phyloP scores from a whole-genome alignment of 2,888 invertebrate genomes.

The Pherbina coryleti region DNA sequence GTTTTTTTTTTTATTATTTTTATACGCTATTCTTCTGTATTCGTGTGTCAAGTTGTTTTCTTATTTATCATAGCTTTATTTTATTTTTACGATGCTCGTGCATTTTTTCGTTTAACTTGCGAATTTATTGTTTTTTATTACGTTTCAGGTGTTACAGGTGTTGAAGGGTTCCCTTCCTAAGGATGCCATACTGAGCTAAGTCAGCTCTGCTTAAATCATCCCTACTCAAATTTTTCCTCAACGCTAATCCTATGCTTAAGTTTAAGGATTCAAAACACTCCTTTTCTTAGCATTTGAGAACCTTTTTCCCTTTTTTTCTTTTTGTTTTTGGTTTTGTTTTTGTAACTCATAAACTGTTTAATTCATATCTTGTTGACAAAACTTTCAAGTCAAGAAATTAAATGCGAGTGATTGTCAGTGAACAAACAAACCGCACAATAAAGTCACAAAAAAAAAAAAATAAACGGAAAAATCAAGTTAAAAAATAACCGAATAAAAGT shows the following conservation, averaged over 20 bases:
- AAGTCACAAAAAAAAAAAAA: neutral
- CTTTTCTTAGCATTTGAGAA: neutral
- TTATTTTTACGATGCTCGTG: conserved; percentile 20
- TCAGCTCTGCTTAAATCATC: neutral
- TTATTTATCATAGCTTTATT: conserved; percentile 30
- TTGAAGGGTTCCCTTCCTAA: neutral
- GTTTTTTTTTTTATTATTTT: neutral
- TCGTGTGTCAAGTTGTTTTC: conserved; percentile 4
- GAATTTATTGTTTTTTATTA: conserved; percentile 23
- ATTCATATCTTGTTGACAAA: conserved; percentile 4
- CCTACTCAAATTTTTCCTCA: neutral
- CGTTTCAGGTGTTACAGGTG: neutral
- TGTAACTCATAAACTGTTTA: conserved; percentile 19
- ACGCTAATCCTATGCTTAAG: neutral
- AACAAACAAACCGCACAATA: neutral
- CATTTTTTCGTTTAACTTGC: conserved; percentile 27
- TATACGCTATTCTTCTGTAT: conserved; percentile 2
- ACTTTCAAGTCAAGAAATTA: neutral
- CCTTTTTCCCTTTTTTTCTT: neutral
- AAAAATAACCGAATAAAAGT: neutral
- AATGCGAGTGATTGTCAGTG: neutral
- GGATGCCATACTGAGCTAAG: neutral
- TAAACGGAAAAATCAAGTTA: neutral
- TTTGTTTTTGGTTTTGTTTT: conserved; percentile 12
- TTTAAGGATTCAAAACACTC: neutral